Percentiles rank a stretch among this genome's conserved stretches.
Conservation (phyloP, 2,797 vertebrate species). For the Bovichtus variegatus region DNA sequence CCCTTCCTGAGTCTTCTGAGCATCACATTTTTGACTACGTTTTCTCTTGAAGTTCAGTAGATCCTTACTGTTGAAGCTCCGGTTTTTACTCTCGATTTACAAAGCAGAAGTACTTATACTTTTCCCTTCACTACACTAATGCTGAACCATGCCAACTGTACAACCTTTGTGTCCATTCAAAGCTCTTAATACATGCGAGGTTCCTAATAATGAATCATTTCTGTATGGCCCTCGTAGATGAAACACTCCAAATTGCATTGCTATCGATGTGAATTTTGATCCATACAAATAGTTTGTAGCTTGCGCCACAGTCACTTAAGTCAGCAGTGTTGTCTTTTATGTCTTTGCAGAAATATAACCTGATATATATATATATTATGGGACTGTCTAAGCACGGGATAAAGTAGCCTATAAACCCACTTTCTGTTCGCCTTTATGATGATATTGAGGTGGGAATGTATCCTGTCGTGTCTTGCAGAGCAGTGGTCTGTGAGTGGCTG, state of each 20-base stretch:
- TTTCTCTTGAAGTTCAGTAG: conserved; percentile 3
- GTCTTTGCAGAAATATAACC: conserved; percentile 24
- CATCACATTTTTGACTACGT: background rate
- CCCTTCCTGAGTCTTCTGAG: background rate
- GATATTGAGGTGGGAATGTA: background rate
- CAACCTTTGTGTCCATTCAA: conserved; percentile 21
- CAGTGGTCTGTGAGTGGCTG: conserved; percentile 8
- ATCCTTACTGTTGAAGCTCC: background rate
- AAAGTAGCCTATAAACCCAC: background rate
- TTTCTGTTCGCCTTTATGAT: background rate
- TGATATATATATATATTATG: too few species aligned
- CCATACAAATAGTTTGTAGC: conserved; percentile 31
- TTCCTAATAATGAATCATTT: conserved; percentile 25
- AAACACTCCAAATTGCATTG: conserved; percentile 49
- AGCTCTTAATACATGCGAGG: conserved; percentile 15
- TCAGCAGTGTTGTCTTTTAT: conserved; percentile 39
- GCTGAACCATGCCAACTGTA: conserved; percentile 61
- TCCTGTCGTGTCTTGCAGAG: background rate
- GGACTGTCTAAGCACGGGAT: background rate
- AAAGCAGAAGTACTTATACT: background rate
- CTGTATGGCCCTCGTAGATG: conserved; percentile 29
- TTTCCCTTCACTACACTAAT: conserved; percentile 44
- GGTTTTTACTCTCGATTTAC: conserved; percentile 7
- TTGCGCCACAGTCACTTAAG: conserved; percentile 34
- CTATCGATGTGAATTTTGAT: conserved; percentile 54